A percentile compares a stretch with the other conserved stretches of the same genome.
Evolutionary conservation across 2,113 vertebrate species (phyloP).

Genomic region (Leucosticte australis): DNA sequence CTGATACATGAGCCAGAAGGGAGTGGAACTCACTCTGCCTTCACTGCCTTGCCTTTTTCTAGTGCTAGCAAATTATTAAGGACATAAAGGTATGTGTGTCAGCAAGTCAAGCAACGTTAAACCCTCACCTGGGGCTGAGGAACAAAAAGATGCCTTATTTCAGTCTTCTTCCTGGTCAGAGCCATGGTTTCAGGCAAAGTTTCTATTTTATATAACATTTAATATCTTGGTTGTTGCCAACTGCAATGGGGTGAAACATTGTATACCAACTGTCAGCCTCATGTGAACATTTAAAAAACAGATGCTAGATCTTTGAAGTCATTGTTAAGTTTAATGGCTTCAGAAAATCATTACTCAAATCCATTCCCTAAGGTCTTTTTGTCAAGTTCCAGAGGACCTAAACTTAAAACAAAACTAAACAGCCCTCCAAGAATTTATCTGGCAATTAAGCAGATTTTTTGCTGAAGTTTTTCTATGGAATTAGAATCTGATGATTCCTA

Average conservation of each 20-base stretch:
- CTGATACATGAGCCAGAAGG: slow-evolving; percentile 7
- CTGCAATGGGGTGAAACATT: slow-evolving; percentile 3
- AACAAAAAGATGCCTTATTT: background rate
- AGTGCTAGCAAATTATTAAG: background rate
- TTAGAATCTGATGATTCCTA: background rate
- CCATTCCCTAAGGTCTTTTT: slow-evolving; percentile 53
- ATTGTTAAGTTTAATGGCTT: slow-evolving; percentile 67
- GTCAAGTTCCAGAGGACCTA: slow-evolving; percentile 25
- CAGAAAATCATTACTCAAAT: slow-evolving; percentile 61
- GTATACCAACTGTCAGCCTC: slow-evolving; percentile 58
- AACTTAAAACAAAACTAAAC: slow-evolving; percentile 15
- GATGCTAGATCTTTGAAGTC: slow-evolving; percentile 65
- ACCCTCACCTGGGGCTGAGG: background rate
- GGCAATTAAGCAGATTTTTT: background rate
- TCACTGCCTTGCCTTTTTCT: background rate
- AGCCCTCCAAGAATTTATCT: slow-evolving; percentile 17
- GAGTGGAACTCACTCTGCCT: background rate
- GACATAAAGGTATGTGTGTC: background rate
- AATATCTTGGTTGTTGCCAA: slow-evolving; percentile 45
- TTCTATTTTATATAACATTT: slow-evolving; percentile 26
- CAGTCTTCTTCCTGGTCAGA: background rate
- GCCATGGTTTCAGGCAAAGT: background rate
- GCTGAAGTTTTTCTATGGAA: background rate
- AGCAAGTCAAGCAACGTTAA: background rate
- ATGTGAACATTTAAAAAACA: slow-evolving; percentile 56